Conservation (phyloP, 2,888 invertebrate genomes). For the Euproctis similis region DNA sequence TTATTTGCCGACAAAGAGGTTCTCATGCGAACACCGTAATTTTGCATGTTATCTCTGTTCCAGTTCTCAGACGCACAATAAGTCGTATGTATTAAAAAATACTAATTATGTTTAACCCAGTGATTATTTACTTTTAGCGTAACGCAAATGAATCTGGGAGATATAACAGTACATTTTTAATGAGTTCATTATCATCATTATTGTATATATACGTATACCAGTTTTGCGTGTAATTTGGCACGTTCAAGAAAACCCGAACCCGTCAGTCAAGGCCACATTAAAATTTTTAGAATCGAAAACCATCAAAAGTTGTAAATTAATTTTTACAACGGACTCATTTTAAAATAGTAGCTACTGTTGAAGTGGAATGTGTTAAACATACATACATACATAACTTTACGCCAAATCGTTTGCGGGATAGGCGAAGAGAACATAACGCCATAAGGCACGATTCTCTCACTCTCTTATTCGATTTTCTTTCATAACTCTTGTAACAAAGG, state of each 20-base stretch:
- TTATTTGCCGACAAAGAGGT: background rate
- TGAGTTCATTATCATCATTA: too few species aligned
- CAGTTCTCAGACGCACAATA: background rate
- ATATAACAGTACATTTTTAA: background rate
- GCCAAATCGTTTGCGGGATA: too few species aligned
- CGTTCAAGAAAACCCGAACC: background rate
- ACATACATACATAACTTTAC: too few species aligned
- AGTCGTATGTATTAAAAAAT: background rate
- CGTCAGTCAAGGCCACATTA: background rate
- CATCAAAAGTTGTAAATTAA: too few species aligned
- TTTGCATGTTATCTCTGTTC: background rate
- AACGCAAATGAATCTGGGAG: background rate
- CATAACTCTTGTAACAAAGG: too few species aligned
- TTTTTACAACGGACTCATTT: too few species aligned
- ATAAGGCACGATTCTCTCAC: too few species aligned
- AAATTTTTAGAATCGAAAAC: too few species aligned
- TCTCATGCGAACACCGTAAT: background rate
- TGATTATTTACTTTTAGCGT: background rate
- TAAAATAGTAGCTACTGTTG: too few species aligned
- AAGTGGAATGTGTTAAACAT: too few species aligned
- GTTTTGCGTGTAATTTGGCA: background rate
- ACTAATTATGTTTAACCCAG: background rate
- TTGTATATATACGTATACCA: background rate
- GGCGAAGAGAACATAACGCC: too few species aligned
- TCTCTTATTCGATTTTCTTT: too few species aligned